phyloP scores from a whole-genome alignment of 1,140 invertebrate species.

The Musca domestica region DNA sequence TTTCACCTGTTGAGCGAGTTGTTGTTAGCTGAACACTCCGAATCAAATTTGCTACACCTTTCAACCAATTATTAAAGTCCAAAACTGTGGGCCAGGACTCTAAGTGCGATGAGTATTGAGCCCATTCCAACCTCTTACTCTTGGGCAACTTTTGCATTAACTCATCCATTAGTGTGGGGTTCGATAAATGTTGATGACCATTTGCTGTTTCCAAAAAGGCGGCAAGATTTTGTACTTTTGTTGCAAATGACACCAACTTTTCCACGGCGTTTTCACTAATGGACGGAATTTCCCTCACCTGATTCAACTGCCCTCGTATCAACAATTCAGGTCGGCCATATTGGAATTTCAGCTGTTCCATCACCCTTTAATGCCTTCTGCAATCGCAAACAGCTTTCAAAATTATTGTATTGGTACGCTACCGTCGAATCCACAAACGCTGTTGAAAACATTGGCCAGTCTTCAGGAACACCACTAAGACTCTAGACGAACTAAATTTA shows the following conservation, averaged over 20 bases:
- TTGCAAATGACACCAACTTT: constrained; percentile 1
- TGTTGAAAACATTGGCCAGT: constrained; percentile 15
- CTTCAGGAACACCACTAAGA: constrained; percentile 13
- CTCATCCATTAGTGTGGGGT: constrained; percentile 20
- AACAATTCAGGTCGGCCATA: constrained; percentile 15
- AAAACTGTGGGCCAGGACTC: constrained; percentile 3
- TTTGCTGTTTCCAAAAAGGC: constrained; percentile 5
- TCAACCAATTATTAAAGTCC: too few relatives aligned
- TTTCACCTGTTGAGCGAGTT: neutral
- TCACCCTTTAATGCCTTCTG: constrained; percentile 13
- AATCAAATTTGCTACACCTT: neutral
- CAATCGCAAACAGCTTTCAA: constrained; percentile 7
- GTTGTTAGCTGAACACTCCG: neutral
- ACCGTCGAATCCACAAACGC: neutral
- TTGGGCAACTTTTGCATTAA: constrained; percentile 13
- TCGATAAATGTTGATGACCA: constrained; percentile 16
- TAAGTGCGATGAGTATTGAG: neutral
- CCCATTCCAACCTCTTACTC: constrained; percentile 5
- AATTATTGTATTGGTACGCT: constrained; percentile 13
- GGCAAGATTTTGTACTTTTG: constrained; percentile 2
- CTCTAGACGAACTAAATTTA: too few relatives aligned
- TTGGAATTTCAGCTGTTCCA: neutral
- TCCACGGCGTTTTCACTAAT: neutral
- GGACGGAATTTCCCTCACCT: neutral
- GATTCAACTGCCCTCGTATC: neutral